These are phyloP conservation scores for Muricea muricata DNA, from an alignment of 92 coral and sea anemone genomes.

Conservation along the genomic window DNA sequence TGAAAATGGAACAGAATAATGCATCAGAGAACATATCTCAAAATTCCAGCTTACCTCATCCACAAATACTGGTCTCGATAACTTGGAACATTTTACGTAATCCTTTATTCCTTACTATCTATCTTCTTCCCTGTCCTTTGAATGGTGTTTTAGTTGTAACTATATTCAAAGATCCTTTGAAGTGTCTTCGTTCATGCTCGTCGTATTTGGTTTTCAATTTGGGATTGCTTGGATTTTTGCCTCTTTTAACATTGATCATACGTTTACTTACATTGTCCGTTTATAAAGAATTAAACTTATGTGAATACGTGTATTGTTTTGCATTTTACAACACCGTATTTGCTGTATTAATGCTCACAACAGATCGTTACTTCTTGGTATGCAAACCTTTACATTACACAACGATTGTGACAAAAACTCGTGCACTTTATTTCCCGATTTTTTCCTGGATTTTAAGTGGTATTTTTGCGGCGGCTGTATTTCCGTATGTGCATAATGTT, in stretches of 20 bases:
- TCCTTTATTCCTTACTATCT: neutral
- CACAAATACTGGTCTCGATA: neutral
- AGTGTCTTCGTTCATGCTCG: neutral
- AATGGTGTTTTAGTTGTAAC: neutral
- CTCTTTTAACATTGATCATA: neutral
- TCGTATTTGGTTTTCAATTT: neutral
- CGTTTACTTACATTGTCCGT: neutral
- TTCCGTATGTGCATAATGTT: no score
- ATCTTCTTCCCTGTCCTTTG: neutral
- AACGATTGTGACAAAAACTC: neutral
- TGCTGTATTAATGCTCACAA: neutral
- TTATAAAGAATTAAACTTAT: neutral
- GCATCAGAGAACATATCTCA: neutral
- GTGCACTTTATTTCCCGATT: neutral
- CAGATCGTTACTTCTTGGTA: neutral
- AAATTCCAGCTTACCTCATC: neutral
- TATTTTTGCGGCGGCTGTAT: neutral
- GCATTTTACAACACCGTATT: neutral
- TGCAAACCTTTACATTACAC: neutral
- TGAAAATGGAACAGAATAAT: neutral
- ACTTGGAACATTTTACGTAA: neutral
- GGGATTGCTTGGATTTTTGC: neutral
- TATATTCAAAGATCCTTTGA: neutral
- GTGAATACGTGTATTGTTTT: neutral
- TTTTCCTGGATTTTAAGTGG: neutral